These are phyloP conservation scores for Montipora foliosa DNA, from an alignment of 64 coral and sea anemone species.

Conservation along the genomic window DNA sequence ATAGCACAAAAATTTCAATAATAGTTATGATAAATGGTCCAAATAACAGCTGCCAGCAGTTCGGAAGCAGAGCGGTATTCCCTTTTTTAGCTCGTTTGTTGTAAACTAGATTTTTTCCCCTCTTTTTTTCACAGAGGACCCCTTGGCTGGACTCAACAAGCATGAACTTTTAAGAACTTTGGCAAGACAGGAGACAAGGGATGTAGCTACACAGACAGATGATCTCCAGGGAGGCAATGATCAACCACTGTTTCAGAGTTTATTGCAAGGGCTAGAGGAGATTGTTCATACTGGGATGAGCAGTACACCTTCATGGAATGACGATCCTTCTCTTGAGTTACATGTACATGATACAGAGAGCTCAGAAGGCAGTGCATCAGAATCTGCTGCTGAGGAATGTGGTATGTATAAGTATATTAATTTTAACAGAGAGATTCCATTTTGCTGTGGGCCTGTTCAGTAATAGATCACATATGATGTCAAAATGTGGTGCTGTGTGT, in stretches of 20 bases:
- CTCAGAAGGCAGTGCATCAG: constrained; percentile 2
- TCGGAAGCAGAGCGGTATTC: no score
- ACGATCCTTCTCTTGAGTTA: not conserved
- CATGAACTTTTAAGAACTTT: constrained; percentile 15
- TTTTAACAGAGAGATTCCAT: no score
- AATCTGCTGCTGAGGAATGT: not conserved
- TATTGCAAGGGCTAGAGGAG: constrained; percentile 37
- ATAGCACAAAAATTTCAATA: no score
- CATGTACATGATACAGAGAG: not conserved
- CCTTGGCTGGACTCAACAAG: constrained; percentile 36
- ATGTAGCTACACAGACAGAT: constrained; percentile 15
- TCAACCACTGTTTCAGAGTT: constrained; percentile 24
- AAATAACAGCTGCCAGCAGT: no score
- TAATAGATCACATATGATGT: no score
- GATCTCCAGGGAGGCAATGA: not conserved
- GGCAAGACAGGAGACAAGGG: not conserved
- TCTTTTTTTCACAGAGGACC: constrained; percentile 1
- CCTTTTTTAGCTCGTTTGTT: no score
- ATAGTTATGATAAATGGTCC: no score
- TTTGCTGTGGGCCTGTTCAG: no score
- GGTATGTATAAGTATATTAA: not conserved
- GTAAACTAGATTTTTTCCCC: no score
- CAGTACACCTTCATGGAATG: not conserved
- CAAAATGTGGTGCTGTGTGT: no score
- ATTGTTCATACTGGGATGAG: constrained; percentile 40